Conservation (phyloP, 2,113 vertebrate species). For the Opisthocomus hoazin region DNA sequence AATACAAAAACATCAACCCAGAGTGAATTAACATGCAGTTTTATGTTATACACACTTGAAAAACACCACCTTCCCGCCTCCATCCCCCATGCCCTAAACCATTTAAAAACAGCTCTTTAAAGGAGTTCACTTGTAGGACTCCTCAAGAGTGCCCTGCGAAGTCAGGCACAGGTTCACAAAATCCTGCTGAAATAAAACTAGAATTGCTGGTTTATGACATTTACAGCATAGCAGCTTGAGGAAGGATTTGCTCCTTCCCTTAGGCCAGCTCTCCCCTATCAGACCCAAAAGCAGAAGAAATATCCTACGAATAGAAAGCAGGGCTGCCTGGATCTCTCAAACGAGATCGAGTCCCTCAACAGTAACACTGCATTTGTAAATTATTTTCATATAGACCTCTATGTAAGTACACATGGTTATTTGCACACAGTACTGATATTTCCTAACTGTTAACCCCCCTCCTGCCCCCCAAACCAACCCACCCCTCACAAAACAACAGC, state of each 20-base stretch:
- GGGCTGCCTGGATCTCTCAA: background rate
- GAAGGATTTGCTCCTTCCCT: conserved; percentile 12
- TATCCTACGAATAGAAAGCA: background rate
- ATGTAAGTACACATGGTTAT: background rate
- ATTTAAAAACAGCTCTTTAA: background rate
- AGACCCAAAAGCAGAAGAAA: conserved; percentile 29
- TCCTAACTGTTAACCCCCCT: background rate
- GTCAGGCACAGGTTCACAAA: conserved; percentile 1
- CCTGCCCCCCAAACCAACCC: rapidly evolving
- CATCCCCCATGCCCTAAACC: background rate
- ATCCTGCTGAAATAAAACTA: conserved; percentile 17
- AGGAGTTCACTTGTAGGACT: background rate
- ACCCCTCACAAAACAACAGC: background rate
- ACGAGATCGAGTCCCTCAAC: background rate
- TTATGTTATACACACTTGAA: background rate
- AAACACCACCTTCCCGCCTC: background rate
- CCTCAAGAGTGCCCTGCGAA: background rate
- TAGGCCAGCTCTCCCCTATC: conserved; percentile 13
- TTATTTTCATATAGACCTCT: background rate
- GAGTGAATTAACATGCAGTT: background rate
- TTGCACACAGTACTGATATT: background rate
- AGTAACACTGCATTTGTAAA: background rate
- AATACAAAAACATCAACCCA: background rate
- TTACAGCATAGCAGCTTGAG: conserved; percentile 25
- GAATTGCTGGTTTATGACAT: conserved; percentile 41